A percentile compares a stretch with the other conserved stretches of the same genome.
Conservation (phyloP, 2,888 invertebrate species). For the Elegia similella region DNA sequence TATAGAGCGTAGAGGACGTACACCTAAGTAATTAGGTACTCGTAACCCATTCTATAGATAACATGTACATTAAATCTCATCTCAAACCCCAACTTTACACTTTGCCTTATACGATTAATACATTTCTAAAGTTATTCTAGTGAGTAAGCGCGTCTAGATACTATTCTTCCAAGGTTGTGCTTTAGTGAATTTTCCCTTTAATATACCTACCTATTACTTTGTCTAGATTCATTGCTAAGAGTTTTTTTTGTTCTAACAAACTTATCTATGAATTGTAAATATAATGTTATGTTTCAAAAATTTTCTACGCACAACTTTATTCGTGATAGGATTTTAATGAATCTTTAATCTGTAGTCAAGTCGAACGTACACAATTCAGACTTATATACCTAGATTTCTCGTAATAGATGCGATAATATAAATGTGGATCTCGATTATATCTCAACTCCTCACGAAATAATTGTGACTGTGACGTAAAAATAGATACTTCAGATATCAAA, state of each 20-base stretch:
- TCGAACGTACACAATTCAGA: constrained; percentile 42
- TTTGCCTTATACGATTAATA: constrained; percentile 74
- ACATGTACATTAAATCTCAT: constrained; percentile 49
- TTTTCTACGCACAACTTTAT: constrained; percentile 75
- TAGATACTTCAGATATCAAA: not conserved
- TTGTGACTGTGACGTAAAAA: not conserved
- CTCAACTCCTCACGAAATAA: not conserved
- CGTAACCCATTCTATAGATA: constrained; percentile 27
- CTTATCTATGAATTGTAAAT: constrained; percentile 56
- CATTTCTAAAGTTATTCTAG: constrained; percentile 72
- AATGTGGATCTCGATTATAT: not conserved
- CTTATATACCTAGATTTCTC: constrained; percentile 24
- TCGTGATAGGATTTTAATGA: constrained; percentile 59
- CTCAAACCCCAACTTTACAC: constrained; percentile 74
- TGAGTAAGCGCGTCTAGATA: constrained; percentile 75
- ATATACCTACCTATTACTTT: constrained; percentile 51
- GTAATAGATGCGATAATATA: not conserved
- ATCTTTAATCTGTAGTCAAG: constrained; percentile 45
- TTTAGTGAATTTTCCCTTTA: constrained; percentile 74
- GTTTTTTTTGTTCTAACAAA: constrained; percentile 41
- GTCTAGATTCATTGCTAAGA: constrained; percentile 45
- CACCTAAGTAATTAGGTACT: constrained; percentile 26
- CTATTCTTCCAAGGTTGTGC: constrained; percentile 82
- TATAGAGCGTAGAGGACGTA: constrained; percentile 23
- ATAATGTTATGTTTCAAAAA: constrained; percentile 53